Conservation (phyloP, 2,888 invertebrate species). For the Lutraria lutraria region DNA sequence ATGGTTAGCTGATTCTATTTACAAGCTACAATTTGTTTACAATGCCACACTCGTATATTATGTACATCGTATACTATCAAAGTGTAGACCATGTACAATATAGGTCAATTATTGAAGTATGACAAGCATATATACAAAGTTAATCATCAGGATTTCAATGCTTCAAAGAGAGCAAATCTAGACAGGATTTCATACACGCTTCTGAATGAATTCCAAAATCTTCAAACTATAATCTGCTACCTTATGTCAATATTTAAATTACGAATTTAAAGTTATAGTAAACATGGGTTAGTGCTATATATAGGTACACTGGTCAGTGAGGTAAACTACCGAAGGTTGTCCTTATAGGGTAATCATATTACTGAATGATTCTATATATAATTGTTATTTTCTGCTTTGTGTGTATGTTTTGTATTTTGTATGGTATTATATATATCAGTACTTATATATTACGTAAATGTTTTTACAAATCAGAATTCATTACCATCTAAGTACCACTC, state of each 20-base stretch:
- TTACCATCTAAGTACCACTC: too few relatives aligned
- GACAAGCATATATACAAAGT: conserved; percentile 25
- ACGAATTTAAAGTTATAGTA: neutral
- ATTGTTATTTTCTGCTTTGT: too few relatives aligned
- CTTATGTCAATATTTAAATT: neutral
- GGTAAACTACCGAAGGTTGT: neutral
- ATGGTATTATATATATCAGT: too few relatives aligned
- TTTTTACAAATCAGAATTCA: too few relatives aligned
- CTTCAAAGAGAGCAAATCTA: conserved; percentile 30
- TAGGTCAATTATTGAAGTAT: conserved; percentile 43
- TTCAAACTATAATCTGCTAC: neutral
- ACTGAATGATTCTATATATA: neutral
- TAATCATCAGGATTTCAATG: conserved; percentile 26
- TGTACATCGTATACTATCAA: conserved; percentile 11
- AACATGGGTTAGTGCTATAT: neutral
- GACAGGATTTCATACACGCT: conserved; percentile 18
- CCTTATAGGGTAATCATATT: neutral
- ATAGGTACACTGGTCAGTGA: neutral
- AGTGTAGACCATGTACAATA: conserved; percentile 30
- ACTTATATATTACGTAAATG: too few relatives aligned
- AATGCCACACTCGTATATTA: conserved; percentile 22
- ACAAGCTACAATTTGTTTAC: conserved; percentile 38
- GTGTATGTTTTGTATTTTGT: too few relatives aligned
- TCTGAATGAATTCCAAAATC: neutral
- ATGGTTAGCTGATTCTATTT: conserved; percentile 21